These are phyloP conservation scores for Cordilura impudica DNA, from an alignment of 2,888 invertebrate species.

Conservation along the genomic window DNA sequence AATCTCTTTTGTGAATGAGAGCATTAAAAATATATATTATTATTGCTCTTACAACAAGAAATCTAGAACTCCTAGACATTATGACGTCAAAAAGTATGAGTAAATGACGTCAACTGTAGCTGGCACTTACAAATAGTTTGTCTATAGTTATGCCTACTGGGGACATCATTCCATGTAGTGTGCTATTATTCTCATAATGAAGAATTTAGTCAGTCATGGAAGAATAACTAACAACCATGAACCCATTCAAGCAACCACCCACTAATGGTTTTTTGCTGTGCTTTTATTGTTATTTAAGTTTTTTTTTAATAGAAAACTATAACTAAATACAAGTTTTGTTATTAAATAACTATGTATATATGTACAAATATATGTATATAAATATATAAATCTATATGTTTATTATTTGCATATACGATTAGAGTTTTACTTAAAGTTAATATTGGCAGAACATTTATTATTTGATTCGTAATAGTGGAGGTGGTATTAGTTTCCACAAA, in stretches of 20 bases:
- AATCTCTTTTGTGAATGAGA: not conserved
- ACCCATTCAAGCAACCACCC: not conserved
- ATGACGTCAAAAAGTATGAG: constrained; percentile 54
- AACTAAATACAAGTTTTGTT: not conserved
- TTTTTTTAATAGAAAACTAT: not conserved
- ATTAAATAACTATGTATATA: not conserved
- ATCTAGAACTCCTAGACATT: constrained; percentile 48
- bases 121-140: constrained; percentile 1
- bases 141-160: not conserved
- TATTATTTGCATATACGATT: not conserved
- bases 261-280: not conserved
- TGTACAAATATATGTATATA: not conserved
- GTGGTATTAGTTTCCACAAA: no score
- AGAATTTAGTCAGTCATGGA: not conserved
- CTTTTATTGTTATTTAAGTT: not conserved
- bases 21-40: not conserved
- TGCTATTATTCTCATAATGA: constrained; percentile 4
- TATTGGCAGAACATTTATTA: not conserved
- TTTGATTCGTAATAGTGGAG: not conserved
- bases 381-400: not conserved
- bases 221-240: constrained; percentile 14
- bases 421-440: constrained; percentile 2
- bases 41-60: not conserved
- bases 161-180: not conserved
- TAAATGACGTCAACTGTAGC: constrained; percentile 51